These are phyloP conservation scores for Macrotus californicus DNA, from an alignment of 2,113 vertebrate genomes.

Conservation along the genomic window DNA sequence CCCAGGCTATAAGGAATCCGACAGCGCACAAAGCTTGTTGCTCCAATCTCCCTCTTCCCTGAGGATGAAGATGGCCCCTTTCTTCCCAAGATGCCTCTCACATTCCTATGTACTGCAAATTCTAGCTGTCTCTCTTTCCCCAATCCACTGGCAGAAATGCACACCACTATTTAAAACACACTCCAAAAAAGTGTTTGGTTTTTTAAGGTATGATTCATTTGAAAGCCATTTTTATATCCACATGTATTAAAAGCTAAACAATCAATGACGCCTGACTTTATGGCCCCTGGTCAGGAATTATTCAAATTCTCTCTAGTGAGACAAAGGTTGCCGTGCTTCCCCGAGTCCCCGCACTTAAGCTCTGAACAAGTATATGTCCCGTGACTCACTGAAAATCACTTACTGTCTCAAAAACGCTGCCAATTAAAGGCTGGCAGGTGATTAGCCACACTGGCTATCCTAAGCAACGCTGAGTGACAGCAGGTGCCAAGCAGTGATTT, in stretches of 20 bases:
- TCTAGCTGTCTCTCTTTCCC: not conserved
- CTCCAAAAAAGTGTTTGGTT: not conserved
- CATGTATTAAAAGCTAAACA: not conserved
- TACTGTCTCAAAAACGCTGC: not conserved
- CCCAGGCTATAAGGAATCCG: not conserved
- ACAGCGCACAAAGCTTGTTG: not conserved
- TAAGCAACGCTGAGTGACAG: too few relatives aligned
- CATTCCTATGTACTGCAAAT: not conserved
- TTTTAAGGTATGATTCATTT: not conserved
- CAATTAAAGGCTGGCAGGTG: not conserved
- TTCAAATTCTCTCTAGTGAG: not conserved
- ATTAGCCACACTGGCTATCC: accelerated
- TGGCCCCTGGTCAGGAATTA: not conserved
- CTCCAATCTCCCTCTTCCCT: not conserved
- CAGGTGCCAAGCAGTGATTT: not conserved
- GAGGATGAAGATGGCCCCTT: not conserved
- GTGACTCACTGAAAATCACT: constrained; percentile 22
- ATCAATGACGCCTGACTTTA: not conserved
- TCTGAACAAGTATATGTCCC: not conserved
- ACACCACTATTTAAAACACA: not conserved
- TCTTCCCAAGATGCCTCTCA: not conserved
- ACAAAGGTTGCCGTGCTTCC: not conserved
- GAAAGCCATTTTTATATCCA: not conserved
- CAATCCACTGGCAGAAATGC: not conserved
- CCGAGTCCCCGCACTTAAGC: not conserved